Base-by-base conservation (phyloP, 1,140 invertebrate species). In the Tetramorium parvispinum region DNA sequence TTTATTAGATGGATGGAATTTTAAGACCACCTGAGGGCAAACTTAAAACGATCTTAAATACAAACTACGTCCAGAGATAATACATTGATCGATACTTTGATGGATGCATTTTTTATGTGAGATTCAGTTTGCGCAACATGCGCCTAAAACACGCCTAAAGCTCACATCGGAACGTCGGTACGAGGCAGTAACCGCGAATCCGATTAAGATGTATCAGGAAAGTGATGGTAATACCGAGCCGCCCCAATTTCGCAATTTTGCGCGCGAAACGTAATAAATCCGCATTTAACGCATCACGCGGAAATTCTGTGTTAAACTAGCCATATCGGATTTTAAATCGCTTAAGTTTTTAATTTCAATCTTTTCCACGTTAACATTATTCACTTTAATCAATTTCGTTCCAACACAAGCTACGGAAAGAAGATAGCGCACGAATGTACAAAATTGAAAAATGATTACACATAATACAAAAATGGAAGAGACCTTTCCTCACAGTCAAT, bases 151-250 rank as follows among this genome's bases (percentile, higher is more conserved):
- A 5, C 16, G 66, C 13, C 3, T 6, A 11, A 51, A 71, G 3
- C 10, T 71, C 3, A 55, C 1, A 7, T 55, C 49, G 24, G 21
- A 76, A n/a, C 8, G 18, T 43, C 11, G 11, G n/a, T 55, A 43
- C 24, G 49, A 55, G 27, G 6, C 18, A 51, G 32, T 55, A 55
- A 73, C 7, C 7, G 27, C 71, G 51, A 55, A 55, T 75, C 51
- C n/a, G 51, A 75, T 55, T 75, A 57, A 75, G 51, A 55, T 55
- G 32, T 75, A 57, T 40, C 71, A 40, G 53, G 7, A 43, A 40
- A 24, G n/a, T n/a, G 71, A 76, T 16, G 10, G 21, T 13, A 46
- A 77, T 43, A 43, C 3, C 11, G 5, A 63, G 16, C 10, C 8
- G 75, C 40, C 13, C 37, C 11, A 32, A 18, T 78, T 78, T 78